These are phyloP conservation scores for Agonopterix alstromeriana DNA, from an alignment of 2,888 invertebrate species.

Conservation along the genomic window DNA sequence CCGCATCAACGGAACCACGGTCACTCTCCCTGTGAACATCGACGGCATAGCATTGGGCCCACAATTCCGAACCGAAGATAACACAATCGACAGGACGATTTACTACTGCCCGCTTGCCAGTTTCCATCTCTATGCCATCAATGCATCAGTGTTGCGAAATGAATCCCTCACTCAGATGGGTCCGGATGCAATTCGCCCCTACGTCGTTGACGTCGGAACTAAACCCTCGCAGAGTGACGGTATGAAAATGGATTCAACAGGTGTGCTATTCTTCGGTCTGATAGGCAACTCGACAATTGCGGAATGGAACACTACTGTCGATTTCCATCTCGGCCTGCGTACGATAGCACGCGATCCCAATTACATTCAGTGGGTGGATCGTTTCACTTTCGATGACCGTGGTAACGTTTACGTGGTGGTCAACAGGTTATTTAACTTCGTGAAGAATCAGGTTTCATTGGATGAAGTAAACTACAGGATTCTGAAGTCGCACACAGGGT, in stretches of 20 bases:
- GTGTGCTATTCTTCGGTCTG: conserved; percentile 82
- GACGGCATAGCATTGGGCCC: conserved; percentile 85
- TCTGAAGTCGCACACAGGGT: conserved; percentile 76
- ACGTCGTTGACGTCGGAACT: conserved; percentile 77
- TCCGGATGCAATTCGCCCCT: conserved; percentile 49
- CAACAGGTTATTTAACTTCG: conserved; percentile 82
- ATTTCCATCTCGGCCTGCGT: conserved; percentile 77
- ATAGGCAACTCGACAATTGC: conserved; percentile 82
- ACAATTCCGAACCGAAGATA: conserved; percentile 51
- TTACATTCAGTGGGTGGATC: conserved; percentile 84
- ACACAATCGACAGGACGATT: conserved; percentile 66
- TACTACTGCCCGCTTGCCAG: conserved; percentile 84
- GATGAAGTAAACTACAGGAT: conserved; percentile 82
- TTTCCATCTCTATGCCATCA: conserved; percentile 80
- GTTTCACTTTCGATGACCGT: conserved; percentile 80
- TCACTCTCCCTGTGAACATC: conserved; percentile 78
- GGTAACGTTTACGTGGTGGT: conserved; percentile 82
- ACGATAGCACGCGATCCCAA: conserved; percentile 81
- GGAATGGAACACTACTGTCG: conserved; percentile 80
- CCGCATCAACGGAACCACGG: conserved; percentile 76
- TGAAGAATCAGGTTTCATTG: conserved; percentile 76
- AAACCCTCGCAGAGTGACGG: conserved; percentile 84
- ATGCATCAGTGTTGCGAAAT: conserved; percentile 77
- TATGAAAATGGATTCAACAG: conserved; percentile 84
- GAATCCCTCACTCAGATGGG: conserved; percentile 54